Conservation (phyloP, 2,113 vertebrate genomes). For the Paraplagusia blochii region DNA sequence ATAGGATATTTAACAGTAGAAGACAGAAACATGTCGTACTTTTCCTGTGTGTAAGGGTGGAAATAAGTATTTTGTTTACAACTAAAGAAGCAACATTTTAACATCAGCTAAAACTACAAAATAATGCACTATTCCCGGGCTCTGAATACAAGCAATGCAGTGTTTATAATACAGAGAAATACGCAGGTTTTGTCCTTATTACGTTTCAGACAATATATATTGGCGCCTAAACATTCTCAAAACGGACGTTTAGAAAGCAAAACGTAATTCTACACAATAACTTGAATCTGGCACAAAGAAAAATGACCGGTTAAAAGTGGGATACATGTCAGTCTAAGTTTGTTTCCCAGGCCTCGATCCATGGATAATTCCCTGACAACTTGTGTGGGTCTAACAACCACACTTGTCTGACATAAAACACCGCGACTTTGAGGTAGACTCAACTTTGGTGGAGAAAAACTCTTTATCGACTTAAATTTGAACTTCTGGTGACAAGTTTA, state of each 20-base stretch:
- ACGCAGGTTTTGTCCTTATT: slow-evolving; percentile 10
- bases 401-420: background rate
- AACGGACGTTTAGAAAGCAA: too few species aligned
- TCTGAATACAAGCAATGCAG: background rate
- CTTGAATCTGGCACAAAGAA: background rate
- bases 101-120: too few species aligned
- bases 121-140: background rate
- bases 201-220: slow-evolving; percentile 8
- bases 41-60: too few species aligned
- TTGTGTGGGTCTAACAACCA: slow-evolving; percentile 19
- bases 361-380: slow-evolving; percentile 62
- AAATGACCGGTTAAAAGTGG: background rate
- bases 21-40: too few species aligned
- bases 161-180: slow-evolving; percentile 9
- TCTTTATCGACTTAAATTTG: background rate
- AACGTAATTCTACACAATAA: background rate
- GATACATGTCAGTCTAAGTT: slow-evolving; percentile 32
- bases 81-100: too few species aligned
- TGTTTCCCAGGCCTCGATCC: slow-evolving; percentile 76
- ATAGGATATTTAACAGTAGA: too few species aligned
- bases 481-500: slow-evolving; percentile 38
- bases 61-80: too few species aligned
- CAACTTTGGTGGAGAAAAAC: background rate
- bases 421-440: background rate
- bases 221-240: background rate